These are phyloP conservation scores for Euura saliciscinereae DNA, from an alignment of 1,140 invertebrate genomes.

Conservation along the genomic window DNA sequence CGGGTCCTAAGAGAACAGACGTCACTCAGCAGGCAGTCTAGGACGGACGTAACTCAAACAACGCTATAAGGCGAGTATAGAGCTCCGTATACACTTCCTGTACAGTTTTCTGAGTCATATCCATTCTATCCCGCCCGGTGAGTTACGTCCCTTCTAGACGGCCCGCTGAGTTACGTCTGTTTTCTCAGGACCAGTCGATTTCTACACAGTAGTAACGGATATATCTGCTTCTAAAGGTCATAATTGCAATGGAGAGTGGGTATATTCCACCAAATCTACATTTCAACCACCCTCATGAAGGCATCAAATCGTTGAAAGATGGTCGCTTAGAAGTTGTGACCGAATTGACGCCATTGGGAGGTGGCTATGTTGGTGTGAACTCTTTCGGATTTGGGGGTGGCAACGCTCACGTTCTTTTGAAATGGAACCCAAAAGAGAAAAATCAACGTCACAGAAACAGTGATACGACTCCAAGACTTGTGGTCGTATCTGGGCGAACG, in stretches of 20 bases:
- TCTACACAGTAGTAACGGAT: too few species aligned
- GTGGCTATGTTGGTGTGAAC: constrained; percentile 71
- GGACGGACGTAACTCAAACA: too few species aligned
- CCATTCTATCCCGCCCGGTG: too few species aligned
- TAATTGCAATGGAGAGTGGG: constrained; percentile 75
- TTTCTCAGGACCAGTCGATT: too few species aligned
- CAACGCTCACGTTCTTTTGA: constrained; percentile 79
- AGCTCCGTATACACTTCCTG: too few species aligned
- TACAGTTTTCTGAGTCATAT: too few species aligned
- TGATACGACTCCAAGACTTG: constrained; percentile 61
- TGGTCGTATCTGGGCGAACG: constrained; percentile 63
- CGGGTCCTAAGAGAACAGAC: too few species aligned
- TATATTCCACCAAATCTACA: constrained; percentile 83
- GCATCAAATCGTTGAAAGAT: constrained; percentile 74
- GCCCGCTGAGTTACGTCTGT: too few species aligned
- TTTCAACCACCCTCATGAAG: constrained; percentile 72
- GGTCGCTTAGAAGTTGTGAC: constrained; percentile 75
- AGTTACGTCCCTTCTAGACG: too few species aligned
- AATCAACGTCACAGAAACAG: constrained; percentile 55
- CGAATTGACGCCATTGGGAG: constrained; percentile 66
- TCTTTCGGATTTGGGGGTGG: constrained; percentile 87
- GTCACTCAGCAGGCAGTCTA: too few species aligned
- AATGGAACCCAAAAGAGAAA: constrained; percentile 63
- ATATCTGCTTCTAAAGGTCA: too few species aligned
- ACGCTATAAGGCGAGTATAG: too few species aligned